A percentile compares a stretch with the other conserved stretches of the same genome.
Conservation (phyloP, 2,888 invertebrate genomes). For the Orthonychiurus folsomi region DNA sequence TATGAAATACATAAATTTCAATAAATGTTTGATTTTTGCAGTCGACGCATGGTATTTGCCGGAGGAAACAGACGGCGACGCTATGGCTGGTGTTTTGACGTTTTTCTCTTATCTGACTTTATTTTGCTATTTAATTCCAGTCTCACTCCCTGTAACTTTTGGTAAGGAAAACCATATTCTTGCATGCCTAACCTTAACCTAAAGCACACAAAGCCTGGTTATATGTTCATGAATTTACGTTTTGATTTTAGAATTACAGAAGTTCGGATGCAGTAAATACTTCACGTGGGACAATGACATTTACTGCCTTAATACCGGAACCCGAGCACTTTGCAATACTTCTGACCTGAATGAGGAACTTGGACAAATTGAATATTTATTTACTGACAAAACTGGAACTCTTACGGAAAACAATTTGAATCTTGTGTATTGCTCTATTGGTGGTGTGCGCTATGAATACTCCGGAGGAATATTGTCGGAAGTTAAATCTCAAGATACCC, state of each 20-base stretch:
- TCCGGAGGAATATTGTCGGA: slow-evolving; percentile 45
- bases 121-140: slow-evolving; percentile 75
- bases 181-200: background rate
- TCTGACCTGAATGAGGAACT: slow-evolving; percentile 98
- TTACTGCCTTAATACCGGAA: slow-evolving; percentile 84
- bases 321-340: slow-evolving; percentile 73
- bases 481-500: background rate
- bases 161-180: slow-evolving; percentile 50
- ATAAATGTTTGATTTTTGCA: too few species aligned
- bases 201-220: background rate
- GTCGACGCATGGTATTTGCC: slow-evolving; percentile 23
- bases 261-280: slow-evolving; percentile 58
- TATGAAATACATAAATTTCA: too few species aligned
- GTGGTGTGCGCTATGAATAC: slow-evolving; percentile 55
- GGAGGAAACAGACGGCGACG: background rate
- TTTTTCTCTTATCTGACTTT: slow-evolving; percentile 63
- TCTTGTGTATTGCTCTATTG: slow-evolving; percentile 72
- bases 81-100: slow-evolving; percentile 45
- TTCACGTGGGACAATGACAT: slow-evolving; percentile 94
- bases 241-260: slow-evolving; percentile 51
- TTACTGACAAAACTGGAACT: slow-evolving; percentile 97
- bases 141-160: slow-evolving; percentile 76
- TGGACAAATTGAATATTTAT: slow-evolving; percentile 85
- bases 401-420: slow-evolving; percentile 98
- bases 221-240: slow-evolving; percentile 1